These are phyloP conservation scores for Verasper variegatus DNA, from an alignment of 2,113 vertebrate genomes.

Conservation along the genomic window DNA sequence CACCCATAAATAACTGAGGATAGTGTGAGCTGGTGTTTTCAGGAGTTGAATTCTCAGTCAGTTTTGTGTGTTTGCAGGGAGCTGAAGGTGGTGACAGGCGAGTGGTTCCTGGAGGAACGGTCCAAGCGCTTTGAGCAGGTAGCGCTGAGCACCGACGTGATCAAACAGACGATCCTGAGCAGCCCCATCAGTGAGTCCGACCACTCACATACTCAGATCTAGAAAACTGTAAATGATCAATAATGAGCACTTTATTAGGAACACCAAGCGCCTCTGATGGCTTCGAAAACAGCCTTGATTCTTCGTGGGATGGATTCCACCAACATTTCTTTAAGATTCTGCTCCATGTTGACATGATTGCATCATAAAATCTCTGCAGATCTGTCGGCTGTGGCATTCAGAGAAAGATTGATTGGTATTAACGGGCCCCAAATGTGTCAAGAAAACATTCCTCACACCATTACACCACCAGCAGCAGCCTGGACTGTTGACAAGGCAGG, in stretches of 20 bases:
- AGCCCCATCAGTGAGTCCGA: slow-evolving; percentile 83
- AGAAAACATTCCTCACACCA: no score
- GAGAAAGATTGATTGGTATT: no score
- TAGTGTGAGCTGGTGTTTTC: background rate
- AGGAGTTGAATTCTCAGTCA: background rate
- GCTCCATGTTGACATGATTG: no score
- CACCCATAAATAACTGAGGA: no score
- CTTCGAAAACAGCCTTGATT: no score
- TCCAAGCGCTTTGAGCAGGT: slow-evolving; percentile 91
- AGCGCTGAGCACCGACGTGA: slow-evolving; percentile 85
- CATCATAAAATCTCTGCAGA: no score
- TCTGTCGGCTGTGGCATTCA: no score
- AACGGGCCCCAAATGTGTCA: no score
- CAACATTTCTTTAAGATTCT: no score
- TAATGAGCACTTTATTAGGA: background rate
- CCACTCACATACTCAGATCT: background rate
- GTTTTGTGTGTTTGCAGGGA: slow-evolving; percentile 80
- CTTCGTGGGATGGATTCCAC: no score
- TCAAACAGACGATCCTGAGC: slow-evolving; percentile 91
- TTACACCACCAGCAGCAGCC: no score
- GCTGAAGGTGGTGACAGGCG: slow-evolving; percentile 92
- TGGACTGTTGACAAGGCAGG: no score
- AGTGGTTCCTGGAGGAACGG: slow-evolving; percentile 97
- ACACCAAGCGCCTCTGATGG: background rate
- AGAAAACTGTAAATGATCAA: background rate